Evolutionary conservation across 2,113 vertebrate species (phyloP), one percentile per base, ranked within the genome.

Genomic region (Nothocercus nigrocapillus): DNA sequence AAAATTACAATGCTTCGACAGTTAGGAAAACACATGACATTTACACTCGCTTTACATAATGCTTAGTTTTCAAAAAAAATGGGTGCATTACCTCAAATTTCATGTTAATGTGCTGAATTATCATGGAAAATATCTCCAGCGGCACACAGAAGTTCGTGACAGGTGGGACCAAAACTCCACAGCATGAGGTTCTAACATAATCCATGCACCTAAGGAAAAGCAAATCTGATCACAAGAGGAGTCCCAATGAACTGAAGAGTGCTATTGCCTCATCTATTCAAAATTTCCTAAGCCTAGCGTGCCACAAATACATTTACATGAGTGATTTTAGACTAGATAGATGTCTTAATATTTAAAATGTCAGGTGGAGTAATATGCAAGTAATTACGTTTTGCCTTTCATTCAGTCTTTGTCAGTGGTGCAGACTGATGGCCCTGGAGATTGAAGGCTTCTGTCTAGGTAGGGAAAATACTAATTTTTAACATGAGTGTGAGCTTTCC

Each of bases 331-430:
- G 81, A 47, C 62, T 40, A 74, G 34, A 45, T 38, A 75, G 72
- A 88, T 88, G 90, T 90, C 90, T 90, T 61, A 92, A 85, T 92
- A 92, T 82, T 95, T 72, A 70, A 88, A 90, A 79, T 75, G 83
- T 91, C 90, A 88, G 67, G 4, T 45, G 70, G 28, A 82, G 53
- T 82, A 90, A 93, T 88, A 56, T 51, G 83, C 67, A 90, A 79
- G 80, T 82, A 90, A 92, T 94, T 90, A 61, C 9, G 76, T 62
- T 92, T 77, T 93, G 80, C 62, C 70, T 95, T 82, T 85, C 90
- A 88, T 84, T 94, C 90, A n/a, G 62, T 72, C 86, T 77, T 81
- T 78, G 86, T 92, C 92, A 88, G 61, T 79, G 83, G 21, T 40
- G 30, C 82, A 84, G 82, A 84, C 61, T 91, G 90, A 93, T 67